Evolutionary conservation across 2,113 vertebrate genomes (phyloP).

Genomic region (Labeo rohita): DNA sequence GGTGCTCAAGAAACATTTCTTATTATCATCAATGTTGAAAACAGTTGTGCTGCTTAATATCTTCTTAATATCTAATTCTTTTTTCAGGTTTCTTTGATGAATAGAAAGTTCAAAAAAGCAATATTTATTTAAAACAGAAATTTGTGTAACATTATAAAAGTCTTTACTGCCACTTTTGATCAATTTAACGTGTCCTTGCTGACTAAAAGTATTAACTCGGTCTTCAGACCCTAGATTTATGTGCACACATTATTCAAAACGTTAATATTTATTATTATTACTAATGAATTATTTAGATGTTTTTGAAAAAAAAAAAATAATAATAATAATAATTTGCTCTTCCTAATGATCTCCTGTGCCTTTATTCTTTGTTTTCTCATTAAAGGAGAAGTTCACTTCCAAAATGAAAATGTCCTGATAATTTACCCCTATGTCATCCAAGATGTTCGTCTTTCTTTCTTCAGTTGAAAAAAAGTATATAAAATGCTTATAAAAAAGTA

Average conservation of each 20-base stretch:
- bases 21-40: neutral
- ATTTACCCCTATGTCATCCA: too few relatives aligned
- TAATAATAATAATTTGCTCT: neutral
- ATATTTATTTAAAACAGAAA: neutral
- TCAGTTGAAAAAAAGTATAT: too few relatives aligned
- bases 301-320: neutral
- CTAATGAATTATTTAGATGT: too few relatives aligned
- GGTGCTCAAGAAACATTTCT: neutral
- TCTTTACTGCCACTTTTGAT: conserved; percentile 1
- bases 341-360: neutral
- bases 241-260: too few relatives aligned
- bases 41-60: neutral
- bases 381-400: neutral
- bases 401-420: too few relatives aligned
- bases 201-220: neutral
- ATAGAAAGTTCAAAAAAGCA: neutral
- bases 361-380: neutral
- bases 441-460: too few relatives aligned
- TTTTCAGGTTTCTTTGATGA: neutral
- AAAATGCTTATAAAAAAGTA: too few relatives aligned
- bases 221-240: neutral
- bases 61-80: neutral
- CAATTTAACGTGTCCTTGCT: neutral
- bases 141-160: neutral
- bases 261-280: too few relatives aligned